phyloP scores from a whole-genome alignment of 2,113 vertebrate genomes.

The Cichladusa arquata region DNA sequence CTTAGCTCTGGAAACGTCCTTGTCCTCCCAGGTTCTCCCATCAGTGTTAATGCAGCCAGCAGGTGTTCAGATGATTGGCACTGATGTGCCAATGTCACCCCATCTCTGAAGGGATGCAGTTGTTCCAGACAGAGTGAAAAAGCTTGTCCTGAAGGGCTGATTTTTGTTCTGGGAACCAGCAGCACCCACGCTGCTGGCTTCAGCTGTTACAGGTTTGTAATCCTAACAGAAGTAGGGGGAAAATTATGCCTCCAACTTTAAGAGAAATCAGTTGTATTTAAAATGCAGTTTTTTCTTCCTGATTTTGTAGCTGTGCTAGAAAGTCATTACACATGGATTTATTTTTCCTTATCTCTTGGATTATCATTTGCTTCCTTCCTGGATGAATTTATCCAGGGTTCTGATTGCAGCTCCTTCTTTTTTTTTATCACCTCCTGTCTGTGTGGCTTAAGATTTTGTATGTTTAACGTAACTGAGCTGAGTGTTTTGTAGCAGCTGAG shows the following conservation, averaged over 20 bases:
- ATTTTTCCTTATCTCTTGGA: slow-evolving; percentile 27
- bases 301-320: not conserved
- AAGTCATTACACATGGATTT: slow-evolving; percentile 28
- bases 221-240: not conserved
- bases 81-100: fast-evolving
- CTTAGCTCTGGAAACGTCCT: not conserved
- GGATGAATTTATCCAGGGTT: slow-evolving; percentile 15
- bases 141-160: not conserved
- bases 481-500: slow-evolving; percentile 2
- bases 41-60: fast-evolving
- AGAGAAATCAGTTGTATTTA: not conserved
- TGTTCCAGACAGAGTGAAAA: not conserved
- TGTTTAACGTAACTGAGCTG: not conserved
- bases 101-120: not conserved
- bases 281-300: not conserved
- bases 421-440: not conserved
- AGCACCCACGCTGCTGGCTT: fast-evolving
- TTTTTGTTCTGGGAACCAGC: not conserved
- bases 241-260: not conserved
- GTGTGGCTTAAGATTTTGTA: not conserved
- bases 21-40: not conserved
- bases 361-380: slow-evolving; percentile 10
- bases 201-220: not conserved
- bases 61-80: not conserved
- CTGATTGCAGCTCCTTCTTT: slow-evolving; percentile 2